Evolutionary conservation across 2,888 invertebrate genomes (phyloP).

Genomic region (Trichacis sp.): DNA sequence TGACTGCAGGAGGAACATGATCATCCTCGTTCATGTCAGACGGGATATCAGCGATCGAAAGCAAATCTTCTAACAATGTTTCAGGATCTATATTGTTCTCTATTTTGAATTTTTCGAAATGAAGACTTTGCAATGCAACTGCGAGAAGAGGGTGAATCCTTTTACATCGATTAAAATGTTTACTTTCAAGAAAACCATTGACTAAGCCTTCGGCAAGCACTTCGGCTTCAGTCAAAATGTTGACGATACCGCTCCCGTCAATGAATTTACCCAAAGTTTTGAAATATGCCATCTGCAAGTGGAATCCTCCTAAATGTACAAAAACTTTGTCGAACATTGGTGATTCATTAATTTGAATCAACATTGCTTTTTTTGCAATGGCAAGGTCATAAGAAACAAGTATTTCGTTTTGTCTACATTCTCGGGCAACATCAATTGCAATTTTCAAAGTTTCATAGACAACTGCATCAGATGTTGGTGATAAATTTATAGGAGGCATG

Average conservation of each 20-base stretch:
- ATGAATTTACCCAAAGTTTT: slow-evolving; percentile 55
- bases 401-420: slow-evolving; percentile 34
- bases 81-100: slow-evolving; percentile 19
- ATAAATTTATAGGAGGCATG: slow-evolving; percentile 52
- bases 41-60: too few relatives aligned
- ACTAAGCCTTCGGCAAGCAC: slow-evolving; percentile 43
- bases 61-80: too few relatives aligned
- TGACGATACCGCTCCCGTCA: slow-evolving; percentile 44
- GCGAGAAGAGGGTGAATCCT: slow-evolving; percentile 23
- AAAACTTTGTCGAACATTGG: slow-evolving; percentile 44
- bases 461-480: slow-evolving; percentile 48
- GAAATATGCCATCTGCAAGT: slow-evolving; percentile 50
- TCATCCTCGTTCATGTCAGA: too few relatives aligned
- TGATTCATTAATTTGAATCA: slow-evolving; percentile 47
- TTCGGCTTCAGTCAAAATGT: slow-evolving; percentile 38
- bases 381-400: slow-evolving; percentile 48
- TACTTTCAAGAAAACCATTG: slow-evolving; percentile 38
- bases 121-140: slow-evolving; percentile 32
- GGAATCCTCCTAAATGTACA: slow-evolving; percentile 48
- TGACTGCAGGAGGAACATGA: slow-evolving; percentile 25
- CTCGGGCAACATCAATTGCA: slow-evolving; percentile 34
- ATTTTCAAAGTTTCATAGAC: slow-evolving; percentile 44
- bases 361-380: slow-evolving; percentile 48
- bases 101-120: slow-evolving; percentile 45
- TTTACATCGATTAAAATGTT: slow-evolving; percentile 42